Conservation (phyloP, 2,797 vertebrate species). For the Ptychobarbus kaznakovi region DNA sequence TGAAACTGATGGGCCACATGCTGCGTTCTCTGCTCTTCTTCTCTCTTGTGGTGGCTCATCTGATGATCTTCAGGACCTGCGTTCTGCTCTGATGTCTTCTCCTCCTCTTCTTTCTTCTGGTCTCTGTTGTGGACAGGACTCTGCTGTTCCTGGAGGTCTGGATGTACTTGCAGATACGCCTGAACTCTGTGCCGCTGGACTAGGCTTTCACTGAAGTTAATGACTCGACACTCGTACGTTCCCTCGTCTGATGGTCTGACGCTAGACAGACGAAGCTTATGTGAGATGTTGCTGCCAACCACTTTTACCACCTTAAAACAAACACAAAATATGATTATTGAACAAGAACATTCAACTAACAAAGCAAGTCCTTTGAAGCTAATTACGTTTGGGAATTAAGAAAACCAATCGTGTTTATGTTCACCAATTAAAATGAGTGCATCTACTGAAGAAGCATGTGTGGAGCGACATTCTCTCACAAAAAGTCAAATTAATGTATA, state of each 20-base stretch:
- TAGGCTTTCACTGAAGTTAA: constrained; percentile 88
- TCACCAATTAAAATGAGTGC: neutral
- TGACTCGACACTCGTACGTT: constrained; percentile 92
- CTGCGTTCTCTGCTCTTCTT: constrained; percentile 19
- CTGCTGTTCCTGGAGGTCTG: neutral
- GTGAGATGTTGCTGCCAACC: constrained; percentile 96
- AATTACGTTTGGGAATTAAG: neutral
- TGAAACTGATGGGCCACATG: constrained; percentile 1
- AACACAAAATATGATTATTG: constrained; percentile 7
- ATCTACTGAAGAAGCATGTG: neutral
- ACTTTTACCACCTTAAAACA: constrained; percentile 91
- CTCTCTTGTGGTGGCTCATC: constrained; percentile 36
- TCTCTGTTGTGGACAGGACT: neutral
- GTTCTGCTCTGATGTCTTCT: neutral
- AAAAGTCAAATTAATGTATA: neutral
- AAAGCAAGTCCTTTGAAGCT: neutral
- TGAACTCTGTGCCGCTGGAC: constrained; percentile 88
- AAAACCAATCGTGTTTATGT: neutral
- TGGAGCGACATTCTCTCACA: neutral
- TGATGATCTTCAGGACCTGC: constrained; percentile 19
- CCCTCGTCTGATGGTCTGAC: constrained; percentile 91
- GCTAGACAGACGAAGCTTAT: constrained; percentile 93
- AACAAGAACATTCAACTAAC: neutral
- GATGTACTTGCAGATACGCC: constrained; percentile 86
- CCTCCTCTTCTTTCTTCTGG: constrained; percentile 30